A percentile compares a stretch with the other conserved stretches of the same genome.
Evolutionary conservation across 2,888 invertebrate species (phyloP).

Genomic region (Scrobipalpa costella): DNA sequence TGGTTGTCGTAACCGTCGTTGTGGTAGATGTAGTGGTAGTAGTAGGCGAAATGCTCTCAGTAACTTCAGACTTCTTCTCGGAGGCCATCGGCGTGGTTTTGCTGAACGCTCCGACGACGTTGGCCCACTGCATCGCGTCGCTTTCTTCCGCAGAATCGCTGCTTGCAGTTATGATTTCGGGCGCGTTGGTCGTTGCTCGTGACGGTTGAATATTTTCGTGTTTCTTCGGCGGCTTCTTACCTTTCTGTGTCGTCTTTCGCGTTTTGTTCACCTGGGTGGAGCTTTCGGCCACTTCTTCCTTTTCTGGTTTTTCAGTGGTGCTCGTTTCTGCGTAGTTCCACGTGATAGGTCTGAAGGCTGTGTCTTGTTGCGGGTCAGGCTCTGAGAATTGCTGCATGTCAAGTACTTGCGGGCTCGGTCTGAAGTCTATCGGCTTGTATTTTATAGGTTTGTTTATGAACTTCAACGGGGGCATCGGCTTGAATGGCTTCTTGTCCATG

Average conservation of each 20-base stretch:
- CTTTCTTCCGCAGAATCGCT: slow-evolving; percentile 45
- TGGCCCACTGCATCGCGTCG: slow-evolving; percentile 61
- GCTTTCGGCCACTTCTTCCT: slow-evolving; percentile 35
- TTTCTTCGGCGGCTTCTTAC: slow-evolving; percentile 58
- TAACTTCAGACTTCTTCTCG: slow-evolving; percentile 42
- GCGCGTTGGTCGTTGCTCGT: slow-evolving; percentile 53
- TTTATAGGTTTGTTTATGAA: slow-evolving; percentile 51
- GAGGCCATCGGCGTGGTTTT: slow-evolving; percentile 70
- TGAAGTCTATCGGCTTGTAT: slow-evolving; percentile 56
- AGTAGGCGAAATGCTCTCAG: slow-evolving; percentile 44
- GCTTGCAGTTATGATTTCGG: slow-evolving; percentile 67
- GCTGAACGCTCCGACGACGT: slow-evolving; percentile 62
- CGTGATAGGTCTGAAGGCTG: slow-evolving; percentile 67
- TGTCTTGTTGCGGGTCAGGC: slow-evolving; percentile 55
- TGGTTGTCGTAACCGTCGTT: slow-evolving; percentile 28
- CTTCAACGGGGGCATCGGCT: slow-evolving; percentile 74
- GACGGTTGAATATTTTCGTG: slow-evolving; percentile 54
- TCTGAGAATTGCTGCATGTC: slow-evolving; percentile 57
- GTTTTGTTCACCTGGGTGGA: slow-evolving; percentile 47
- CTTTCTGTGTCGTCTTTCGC: slow-evolving; percentile 45
- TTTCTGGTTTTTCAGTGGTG: slow-evolving; percentile 39
- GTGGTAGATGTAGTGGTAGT: slow-evolving; percentile 42
- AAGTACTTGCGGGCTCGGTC: slow-evolving; percentile 71
- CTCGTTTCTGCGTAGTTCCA: slow-evolving; percentile 48
- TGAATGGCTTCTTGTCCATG: slow-evolving; percentile 76